These are phyloP conservation scores for Acanthornis magna DNA, from an alignment of 2,797 vertebrate genomes.

Conservation along the genomic window DNA sequence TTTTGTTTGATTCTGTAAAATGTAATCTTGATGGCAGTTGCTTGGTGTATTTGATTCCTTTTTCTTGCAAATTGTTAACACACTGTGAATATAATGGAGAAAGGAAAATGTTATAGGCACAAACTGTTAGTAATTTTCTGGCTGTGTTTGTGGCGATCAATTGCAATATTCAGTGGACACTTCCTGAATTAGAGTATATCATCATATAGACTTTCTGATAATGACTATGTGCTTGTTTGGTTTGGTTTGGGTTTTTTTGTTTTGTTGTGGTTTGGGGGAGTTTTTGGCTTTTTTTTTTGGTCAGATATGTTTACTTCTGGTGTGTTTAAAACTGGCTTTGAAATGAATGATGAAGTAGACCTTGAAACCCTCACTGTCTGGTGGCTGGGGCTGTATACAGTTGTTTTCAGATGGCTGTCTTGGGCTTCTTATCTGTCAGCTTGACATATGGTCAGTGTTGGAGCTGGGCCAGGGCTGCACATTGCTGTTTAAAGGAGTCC, in stretches of 20 bases:
- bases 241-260: not conserved
- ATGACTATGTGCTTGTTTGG: not conserved
- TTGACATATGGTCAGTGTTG: slow-evolving; percentile 40
- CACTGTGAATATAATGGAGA: not conserved
- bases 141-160: not conserved
- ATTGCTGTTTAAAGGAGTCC: slow-evolving; percentile 23
- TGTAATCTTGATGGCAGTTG: not conserved
- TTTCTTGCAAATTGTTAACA: slow-evolving; percentile 32
- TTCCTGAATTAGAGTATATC: not conserved
- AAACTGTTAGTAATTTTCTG: not conserved
- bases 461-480: slow-evolving; percentile 6
- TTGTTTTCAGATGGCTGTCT: slow-evolving; percentile 45
- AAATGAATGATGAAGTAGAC: slow-evolving; percentile 20
- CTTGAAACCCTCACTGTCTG: not conserved
- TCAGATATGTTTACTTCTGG: not conserved
- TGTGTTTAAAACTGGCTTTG: slow-evolving; percentile 23
- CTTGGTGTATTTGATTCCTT: slow-evolving; percentile 16
- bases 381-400: not conserved
- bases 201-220: not conserved
- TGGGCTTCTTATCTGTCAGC: slow-evolving; percentile 33
- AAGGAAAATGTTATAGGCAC: slow-evolving; percentile 3
- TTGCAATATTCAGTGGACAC: not conserved
- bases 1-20: slow-evolving; percentile 46
- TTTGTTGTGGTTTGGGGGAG: not conserved
- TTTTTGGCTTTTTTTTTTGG: not conserved